These are phyloP conservation scores for Argyrosomus regius DNA, from an alignment of 2,797 vertebrate genomes.

Conservation along the genomic window DNA sequence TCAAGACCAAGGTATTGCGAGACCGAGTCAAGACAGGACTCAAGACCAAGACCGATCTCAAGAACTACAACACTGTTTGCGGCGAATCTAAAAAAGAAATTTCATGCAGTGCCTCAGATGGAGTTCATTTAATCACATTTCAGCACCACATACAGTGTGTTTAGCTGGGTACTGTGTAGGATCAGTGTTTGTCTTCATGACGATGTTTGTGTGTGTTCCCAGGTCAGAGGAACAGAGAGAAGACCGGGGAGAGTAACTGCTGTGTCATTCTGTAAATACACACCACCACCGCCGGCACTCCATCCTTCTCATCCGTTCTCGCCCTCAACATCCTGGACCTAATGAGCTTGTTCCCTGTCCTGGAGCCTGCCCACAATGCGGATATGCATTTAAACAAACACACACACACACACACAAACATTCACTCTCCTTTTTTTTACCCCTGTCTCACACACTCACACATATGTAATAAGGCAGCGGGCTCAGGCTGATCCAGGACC, in stretches of 20 bases:
- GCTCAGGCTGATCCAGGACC: conserved; percentile 59
- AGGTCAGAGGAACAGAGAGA: conserved; percentile 99
- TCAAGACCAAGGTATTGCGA: too few species aligned
- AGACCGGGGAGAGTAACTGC: conserved; percentile 99
- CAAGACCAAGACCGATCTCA: too few species aligned
- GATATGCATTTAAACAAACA: conserved; percentile 54
- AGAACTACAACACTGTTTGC: too few species aligned
- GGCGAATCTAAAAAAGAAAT: too few species aligned
- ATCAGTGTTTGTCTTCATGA: conserved; percentile 7
- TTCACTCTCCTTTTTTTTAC: background rate
- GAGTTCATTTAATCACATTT: background rate
- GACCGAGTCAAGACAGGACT: too few species aligned
- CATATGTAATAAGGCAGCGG: conserved; percentile 37
- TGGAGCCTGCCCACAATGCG: conserved; percentile 81
- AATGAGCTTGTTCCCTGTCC: conserved; percentile 60
- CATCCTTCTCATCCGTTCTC: conserved; percentile 58
- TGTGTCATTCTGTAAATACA: conserved; percentile 96
- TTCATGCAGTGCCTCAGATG: too few species aligned
- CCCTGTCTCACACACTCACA: conserved; percentile 7
- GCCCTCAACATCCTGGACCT: conserved; percentile 65
- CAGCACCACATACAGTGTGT: background rate
- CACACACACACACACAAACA: conserved; percentile 29
- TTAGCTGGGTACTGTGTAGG: background rate
- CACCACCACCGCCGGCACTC: conserved; percentile 74
- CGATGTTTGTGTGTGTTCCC: conserved; percentile 53